Percentiles rank a stretch among this genome's conserved stretches.
Evolutionary conservation across 2,888 invertebrate species (phyloP).

Genomic region (Lypha dubia): DNA sequence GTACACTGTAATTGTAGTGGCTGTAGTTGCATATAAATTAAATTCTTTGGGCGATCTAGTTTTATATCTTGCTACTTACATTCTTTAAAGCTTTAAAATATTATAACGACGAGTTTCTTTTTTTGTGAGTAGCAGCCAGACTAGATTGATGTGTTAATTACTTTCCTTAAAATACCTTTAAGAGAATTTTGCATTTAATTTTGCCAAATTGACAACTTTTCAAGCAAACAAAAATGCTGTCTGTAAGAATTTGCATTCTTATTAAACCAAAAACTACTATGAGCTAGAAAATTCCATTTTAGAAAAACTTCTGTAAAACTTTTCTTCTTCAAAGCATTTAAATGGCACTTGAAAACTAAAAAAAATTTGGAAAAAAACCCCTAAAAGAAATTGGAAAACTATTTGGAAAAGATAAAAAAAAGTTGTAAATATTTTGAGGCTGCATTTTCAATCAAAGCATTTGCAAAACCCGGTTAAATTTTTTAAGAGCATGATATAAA

Average conservation of each 20-base stretch:
- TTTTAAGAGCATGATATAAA: conserved; percentile 12
- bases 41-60: too few relatives aligned
- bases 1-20: too few relatives aligned
- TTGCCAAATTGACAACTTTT: conserved; percentile 28
- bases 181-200: conserved; percentile 24
- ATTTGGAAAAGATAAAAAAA: conserved; percentile 29
- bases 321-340: conserved; percentile 36
- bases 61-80: too few relatives aligned
- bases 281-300: conserved; percentile 16
- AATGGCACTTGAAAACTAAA: conserved; percentile 31
- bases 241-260: conserved; percentile 36
- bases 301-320: conserved; percentile 34
- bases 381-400: conserved; percentile 25
- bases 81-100: too few relatives aligned
- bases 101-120: too few relatives aligned
- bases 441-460: neutral
- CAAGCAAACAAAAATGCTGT: conserved; percentile 10
- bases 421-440: conserved; percentile 12
- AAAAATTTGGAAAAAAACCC: neutral
- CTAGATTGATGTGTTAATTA: neutral
- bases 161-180: neutral
- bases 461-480: conserved; percentile 11
- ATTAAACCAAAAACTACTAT: neutral
- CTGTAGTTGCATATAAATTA: too few relatives aligned
- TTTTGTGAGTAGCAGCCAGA: too few relatives aligned